A percentile compares a stretch with the other conserved stretches of the same genome.
These are phyloP conservation scores for Agrochola macilenta DNA, from an alignment of 2,888 invertebrate species.

Conservation along the genomic window DNA sequence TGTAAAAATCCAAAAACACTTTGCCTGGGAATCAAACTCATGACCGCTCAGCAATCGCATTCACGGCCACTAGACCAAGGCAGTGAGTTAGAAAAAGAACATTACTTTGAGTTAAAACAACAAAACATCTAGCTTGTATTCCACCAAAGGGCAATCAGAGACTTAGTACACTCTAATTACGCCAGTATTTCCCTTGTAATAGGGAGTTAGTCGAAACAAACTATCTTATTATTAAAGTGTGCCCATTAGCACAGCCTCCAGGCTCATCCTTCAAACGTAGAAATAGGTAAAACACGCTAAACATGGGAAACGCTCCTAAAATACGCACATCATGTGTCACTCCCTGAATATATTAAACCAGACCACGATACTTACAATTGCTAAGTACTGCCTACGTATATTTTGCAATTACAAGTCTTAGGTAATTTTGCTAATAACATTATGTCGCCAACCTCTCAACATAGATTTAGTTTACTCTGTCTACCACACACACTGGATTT, in stretches of 20 bases:
- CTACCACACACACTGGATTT: conserved; percentile 24
- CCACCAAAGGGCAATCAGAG: too few species aligned
- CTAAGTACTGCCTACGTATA: conserved; percentile 46
- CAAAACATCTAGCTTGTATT: too few species aligned
- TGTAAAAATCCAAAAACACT: background rate
- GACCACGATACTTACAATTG: conserved; percentile 39
- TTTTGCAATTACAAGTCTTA: conserved; percentile 51
- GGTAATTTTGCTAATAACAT: conserved; percentile 51
- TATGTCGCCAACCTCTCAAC: conserved; percentile 10
- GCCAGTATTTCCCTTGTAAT: background rate
- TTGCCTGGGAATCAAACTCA: background rate
- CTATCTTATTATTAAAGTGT: background rate
- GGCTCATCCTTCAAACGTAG: conserved; percentile 6
- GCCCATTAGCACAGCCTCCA: conserved; percentile 8
- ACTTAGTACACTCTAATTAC: background rate
- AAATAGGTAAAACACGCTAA: conserved; percentile 30
- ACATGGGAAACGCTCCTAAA: conserved; percentile 34
- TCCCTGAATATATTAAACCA: conserved; percentile 42
- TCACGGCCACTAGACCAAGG: background rate
- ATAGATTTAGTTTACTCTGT: background rate
- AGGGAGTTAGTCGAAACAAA: background rate
- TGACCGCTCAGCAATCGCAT: background rate
- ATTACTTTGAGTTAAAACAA: background rate
- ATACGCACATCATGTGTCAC: conserved; percentile 36
- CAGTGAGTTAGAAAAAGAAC: background rate